phyloP scores from a whole-genome alignment of 2,797 vertebrate genomes.

The Trichosurus vulpecula region DNA sequence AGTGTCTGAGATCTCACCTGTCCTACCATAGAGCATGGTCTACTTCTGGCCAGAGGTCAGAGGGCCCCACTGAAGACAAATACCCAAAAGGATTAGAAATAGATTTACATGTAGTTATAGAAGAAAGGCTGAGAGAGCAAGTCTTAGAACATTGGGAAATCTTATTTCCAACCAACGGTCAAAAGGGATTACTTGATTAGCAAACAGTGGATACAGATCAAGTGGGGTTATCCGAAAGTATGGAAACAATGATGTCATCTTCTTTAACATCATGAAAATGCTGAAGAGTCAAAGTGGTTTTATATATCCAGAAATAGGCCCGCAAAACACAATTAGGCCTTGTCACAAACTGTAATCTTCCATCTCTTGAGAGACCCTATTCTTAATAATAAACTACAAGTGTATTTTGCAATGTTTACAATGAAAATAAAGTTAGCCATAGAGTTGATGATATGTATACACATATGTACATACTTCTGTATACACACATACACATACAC shows the following conservation, averaged over 20 bases:
- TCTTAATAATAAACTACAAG: slow-evolving; percentile 47
- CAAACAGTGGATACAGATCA: neutral
- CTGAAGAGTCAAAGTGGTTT: slow-evolving; percentile 31
- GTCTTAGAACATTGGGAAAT: slow-evolving; percentile 41
- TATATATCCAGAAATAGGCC: slow-evolving; percentile 51
- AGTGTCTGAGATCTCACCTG: slow-evolving; percentile 28
- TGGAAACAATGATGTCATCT: slow-evolving; percentile 27
- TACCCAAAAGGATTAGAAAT: slow-evolving; percentile 50
- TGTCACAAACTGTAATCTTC: slow-evolving; percentile 40
- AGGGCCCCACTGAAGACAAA: slow-evolving; percentile 1
- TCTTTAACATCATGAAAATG: slow-evolving; percentile 30
- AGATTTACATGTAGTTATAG: slow-evolving; percentile 44
- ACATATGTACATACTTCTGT: neutral
- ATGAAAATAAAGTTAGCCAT: slow-evolving; percentile 3
- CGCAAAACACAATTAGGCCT: slow-evolving; percentile 18
- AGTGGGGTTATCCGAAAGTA: neutral
- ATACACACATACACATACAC: neutral
- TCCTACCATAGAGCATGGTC: slow-evolving; percentile 6
- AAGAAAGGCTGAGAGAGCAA: slow-evolving; percentile 54
- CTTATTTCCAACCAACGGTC: slow-evolving; percentile 15
- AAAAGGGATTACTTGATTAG: slow-evolving; percentile 16
- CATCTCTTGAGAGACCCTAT: slow-evolving; percentile 45
- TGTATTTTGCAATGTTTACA: slow-evolving; percentile 44
- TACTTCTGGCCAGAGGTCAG: slow-evolving; percentile 45
- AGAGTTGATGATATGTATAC: neutral